These are phyloP conservation scores for Meta bourneti DNA, from an alignment of 2,888 invertebrate species.

Conservation along the genomic window DNA sequence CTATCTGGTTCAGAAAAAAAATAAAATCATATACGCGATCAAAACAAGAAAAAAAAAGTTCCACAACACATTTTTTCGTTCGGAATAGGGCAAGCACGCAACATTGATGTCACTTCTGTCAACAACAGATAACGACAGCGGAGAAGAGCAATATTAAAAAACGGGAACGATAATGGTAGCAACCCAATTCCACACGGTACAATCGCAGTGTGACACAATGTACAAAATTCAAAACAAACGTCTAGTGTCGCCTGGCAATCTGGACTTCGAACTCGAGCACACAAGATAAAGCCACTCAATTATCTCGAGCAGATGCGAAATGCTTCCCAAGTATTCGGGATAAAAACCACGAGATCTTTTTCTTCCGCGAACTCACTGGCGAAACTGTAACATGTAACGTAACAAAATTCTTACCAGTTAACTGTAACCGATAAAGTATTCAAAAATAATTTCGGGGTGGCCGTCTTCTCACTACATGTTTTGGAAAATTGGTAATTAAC, in stretches of 20 bases:
- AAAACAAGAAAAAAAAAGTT: not conserved
- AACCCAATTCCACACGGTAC: constrained; percentile 24
- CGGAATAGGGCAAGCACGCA: too few relatives aligned
- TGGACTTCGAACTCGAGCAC: constrained; percentile 26
- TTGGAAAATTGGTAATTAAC: too few relatives aligned
- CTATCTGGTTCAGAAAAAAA: not conserved
- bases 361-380: too few relatives aligned
- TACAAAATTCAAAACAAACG: constrained; percentile 18
- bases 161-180: constrained; percentile 13
- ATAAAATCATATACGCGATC: not conserved
- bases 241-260: constrained; percentile 10
- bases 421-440: too few relatives aligned
- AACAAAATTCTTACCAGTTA: too few relatives aligned
- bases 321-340: too few relatives aligned
- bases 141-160: not conserved
- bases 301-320: not conserved
- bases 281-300: constrained; percentile 2
- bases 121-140: constrained; percentile 9
- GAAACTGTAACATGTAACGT: too few relatives aligned
- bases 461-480: too few relatives aligned
- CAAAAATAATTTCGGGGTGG: too few relatives aligned
- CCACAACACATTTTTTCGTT: not conserved
- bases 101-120: not conserved
- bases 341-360: too few relatives aligned
- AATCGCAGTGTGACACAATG: constrained; percentile 25